These are phyloP conservation scores for Brenthis daphne DNA, from an alignment of 2,888 invertebrate genomes.

Conservation along the genomic window DNA sequence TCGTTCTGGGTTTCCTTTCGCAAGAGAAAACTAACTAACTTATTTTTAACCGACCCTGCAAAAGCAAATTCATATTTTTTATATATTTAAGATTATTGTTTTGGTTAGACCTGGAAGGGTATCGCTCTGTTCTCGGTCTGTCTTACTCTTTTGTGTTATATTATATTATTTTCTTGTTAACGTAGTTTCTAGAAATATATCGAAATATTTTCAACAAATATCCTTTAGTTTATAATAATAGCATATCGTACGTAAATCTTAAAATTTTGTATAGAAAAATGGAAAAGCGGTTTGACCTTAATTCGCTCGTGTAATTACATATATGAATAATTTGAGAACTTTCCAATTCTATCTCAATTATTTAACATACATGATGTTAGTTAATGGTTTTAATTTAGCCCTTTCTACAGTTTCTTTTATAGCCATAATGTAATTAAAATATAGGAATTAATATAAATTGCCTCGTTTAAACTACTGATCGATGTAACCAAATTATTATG, in stretches of 20 bases:
- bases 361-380: constrained; percentile 5
- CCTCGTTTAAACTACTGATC: no score
- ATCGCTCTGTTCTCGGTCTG: no score
- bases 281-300: constrained; percentile 31
- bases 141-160: no score
- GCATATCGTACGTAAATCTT: constrained; percentile 18
- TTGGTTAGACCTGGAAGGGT: no score
- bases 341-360: constrained; percentile 29
- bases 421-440: neutral
- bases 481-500: no score
- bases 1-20: constrained; percentile 52
- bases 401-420: constrained; percentile 22
- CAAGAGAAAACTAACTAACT: constrained; percentile 39
- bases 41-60: no score
- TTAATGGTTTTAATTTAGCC: constrained; percentile 13
- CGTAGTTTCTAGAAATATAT: neutral
- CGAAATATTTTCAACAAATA: constrained; percentile 22
- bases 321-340: constrained; percentile 33
- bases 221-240: constrained; percentile 18
- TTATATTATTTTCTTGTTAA: no score
- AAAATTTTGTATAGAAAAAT: constrained; percentile 22
- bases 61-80: no score
- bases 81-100: no score
- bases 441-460: no score
- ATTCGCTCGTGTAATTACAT: constrained; percentile 28